Percentiles rank a stretch among this genome's conserved stretches.
Conservation (phyloP, 2,797 vertebrate species). For the Arremon aurantiirostris region DNA sequence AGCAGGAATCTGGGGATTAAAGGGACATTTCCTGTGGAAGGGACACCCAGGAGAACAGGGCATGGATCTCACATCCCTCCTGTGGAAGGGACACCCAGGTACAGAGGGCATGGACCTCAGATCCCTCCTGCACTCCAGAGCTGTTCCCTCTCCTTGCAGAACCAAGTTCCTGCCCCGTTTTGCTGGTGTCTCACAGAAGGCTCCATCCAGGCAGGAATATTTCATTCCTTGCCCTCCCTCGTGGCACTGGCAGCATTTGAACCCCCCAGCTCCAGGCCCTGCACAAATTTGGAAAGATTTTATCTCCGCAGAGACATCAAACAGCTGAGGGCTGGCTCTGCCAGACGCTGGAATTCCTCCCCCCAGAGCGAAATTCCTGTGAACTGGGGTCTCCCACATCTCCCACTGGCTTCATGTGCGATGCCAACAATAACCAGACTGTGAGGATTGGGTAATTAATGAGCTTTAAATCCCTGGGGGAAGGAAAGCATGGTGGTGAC, state of each 20-base stretch:
- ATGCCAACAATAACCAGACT: neutral
- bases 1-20: neutral
- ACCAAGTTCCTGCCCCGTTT: neutral
- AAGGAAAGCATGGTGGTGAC: neutral
- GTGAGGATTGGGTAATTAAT: neutral
- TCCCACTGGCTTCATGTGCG: neutral
- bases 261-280: neutral
- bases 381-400: neutral
- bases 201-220: neutral
- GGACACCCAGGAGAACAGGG: neutral
- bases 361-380: neutral
- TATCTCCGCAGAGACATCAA: neutral
- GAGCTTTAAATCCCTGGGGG: neutral
- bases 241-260: neutral
- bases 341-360: neutral
- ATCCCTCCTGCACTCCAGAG: neutral
- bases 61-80: too few relatives aligned
- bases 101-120: neutral
- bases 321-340: neutral
- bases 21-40: neutral
- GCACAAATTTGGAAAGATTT: neutral
- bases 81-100: neutral
- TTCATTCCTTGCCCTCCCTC: neutral
- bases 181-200: neutral
- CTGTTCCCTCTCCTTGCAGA: neutral